Percentiles rank a stretch among this genome's conserved stretches.
These are phyloP conservation scores for Micoletzkya japonica DNA, from an alignment of 2,888 invertebrate genomes.

Conservation along the genomic window DNA sequence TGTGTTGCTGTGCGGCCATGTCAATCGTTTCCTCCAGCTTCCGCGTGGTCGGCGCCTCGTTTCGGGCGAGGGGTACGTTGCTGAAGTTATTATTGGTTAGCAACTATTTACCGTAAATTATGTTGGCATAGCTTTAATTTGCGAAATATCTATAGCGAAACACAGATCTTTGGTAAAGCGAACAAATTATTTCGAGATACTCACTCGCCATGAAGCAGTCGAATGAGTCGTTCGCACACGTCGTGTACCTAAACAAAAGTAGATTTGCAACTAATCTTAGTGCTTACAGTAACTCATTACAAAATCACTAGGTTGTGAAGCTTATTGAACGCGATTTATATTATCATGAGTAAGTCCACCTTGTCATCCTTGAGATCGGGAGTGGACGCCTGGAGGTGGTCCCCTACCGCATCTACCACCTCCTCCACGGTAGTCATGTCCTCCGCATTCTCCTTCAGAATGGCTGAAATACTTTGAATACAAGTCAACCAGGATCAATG, in stretches of 20 bases:
- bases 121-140: too few relatives aligned
- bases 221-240: slow-evolving; percentile 51
- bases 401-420: slow-evolving; percentile 58
- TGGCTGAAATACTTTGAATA: slow-evolving; percentile 34
- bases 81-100: slow-evolving; percentile 27
- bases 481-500: too few relatives aligned
- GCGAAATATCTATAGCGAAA: too few relatives aligned
- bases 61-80: slow-evolving; percentile 41
- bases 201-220: slow-evolving; percentile 56
- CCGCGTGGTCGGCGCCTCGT: slow-evolving; percentile 44
- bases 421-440: slow-evolving; percentile 56
- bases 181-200: slow-evolving; percentile 28
- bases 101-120: neutral
- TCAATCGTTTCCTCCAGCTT: slow-evolving; percentile 60
- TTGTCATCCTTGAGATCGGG: slow-evolving; percentile 22
- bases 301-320: neutral
- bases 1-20: slow-evolving; percentile 55
- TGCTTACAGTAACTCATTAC: neutral
- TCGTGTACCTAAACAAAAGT: slow-evolving; percentile 31
- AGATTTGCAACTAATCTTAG: neutral
- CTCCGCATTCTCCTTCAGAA: slow-evolving; percentile 55
- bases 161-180: too few relatives aligned
- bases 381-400: slow-evolving; percentile 45
- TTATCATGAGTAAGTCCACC: neutral
- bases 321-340: neutral